Base-by-base conservation (phyloP, 2,888 invertebrate species). In the Anticlea derivata region DNA sequence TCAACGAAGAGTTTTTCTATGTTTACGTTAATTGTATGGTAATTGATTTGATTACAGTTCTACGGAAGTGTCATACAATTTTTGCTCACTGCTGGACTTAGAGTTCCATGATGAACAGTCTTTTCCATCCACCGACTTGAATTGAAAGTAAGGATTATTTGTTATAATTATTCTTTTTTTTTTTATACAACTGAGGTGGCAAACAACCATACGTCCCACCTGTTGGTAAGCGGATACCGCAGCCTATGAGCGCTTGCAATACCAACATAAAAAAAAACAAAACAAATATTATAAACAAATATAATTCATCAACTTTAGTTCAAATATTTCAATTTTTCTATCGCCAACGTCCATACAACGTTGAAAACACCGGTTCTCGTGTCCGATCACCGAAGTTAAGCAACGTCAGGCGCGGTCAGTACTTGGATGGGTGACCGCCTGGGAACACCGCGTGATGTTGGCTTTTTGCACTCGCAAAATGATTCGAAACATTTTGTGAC, bases 351-450 rank as follows among this genome's bases (percentile, higher is more conserved):
- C 55, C 57, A 58, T 58, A 61, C 60, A 57, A 59, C 62, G 60
- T 64, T 62, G 57, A 58, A 45, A 13, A 61, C 58, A 62, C 60
- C 62, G 81, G 81, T 83, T 83, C 81, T 83, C 83, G 82, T n/a
- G n/a, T 84, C 84, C 81, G 83, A 86, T 83, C 83, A 86, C 83
- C 79, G 80, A 80, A 83, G 80, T 80, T 81, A 83, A 80, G 78
- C 82, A 79, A 79, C 80, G 72, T 83, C 75, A 80, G 80, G 79
- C 83, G 80, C 68, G 76, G 75, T 83, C 77, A 82, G 82, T 84
- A 83, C 83, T 54, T 39, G 45, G 37, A 50, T 48, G 41, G 54
- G 82, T 83, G 83, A 83, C 84, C 79, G 80, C 79, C 73, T 78
- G 74, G 75, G 67, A 73, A 70, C 66, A 69, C 66, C 65, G 56